Conservation (phyloP, 1,140 invertebrate genomes). For the Solenopsis fugax region DNA sequence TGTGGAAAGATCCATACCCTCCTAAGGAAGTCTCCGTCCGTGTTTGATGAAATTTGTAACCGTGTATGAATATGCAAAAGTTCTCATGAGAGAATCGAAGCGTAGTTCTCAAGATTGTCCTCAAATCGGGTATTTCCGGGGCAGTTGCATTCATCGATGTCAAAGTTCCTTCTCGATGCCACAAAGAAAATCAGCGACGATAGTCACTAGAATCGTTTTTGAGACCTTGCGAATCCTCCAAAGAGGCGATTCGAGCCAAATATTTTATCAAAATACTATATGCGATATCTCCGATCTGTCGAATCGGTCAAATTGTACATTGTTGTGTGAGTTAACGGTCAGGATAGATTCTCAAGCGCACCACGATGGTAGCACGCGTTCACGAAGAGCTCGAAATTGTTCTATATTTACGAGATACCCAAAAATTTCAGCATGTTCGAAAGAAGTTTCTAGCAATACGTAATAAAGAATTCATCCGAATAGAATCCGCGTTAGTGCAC, state of each 20-base stretch:
- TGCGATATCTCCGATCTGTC: not conserved
- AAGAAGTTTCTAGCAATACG: constrained; percentile 36
- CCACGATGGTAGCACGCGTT: not conserved
- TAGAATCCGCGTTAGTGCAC: not conserved
- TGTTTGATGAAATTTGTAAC: too few relatives aligned
- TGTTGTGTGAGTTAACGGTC: not conserved
- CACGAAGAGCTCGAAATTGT: constrained; percentile 28
- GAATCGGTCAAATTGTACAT: not conserved
- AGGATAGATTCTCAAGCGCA: constrained; percentile 5
- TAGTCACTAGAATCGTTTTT: not conserved
- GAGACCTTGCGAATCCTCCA: not conserved
- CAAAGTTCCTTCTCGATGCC: constrained; percentile 54
- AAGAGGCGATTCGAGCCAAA: not conserved
- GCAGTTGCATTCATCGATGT: not conserved
- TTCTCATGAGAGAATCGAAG: not conserved
- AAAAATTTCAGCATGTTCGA: not conserved
- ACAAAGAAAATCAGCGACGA: constrained; percentile 43
- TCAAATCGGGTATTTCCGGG: constrained; percentile 21
- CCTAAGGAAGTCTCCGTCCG: too few relatives aligned
- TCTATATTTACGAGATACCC: not conserved
- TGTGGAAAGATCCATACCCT: too few relatives aligned
- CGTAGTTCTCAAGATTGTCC: not conserved
- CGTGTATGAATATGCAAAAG: not conserved
- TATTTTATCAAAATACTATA: not conserved
- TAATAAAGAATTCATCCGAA: not conserved